Conservation (phyloP, 2,888 invertebrate species). For the Sinhomidia bicolor region DNA sequence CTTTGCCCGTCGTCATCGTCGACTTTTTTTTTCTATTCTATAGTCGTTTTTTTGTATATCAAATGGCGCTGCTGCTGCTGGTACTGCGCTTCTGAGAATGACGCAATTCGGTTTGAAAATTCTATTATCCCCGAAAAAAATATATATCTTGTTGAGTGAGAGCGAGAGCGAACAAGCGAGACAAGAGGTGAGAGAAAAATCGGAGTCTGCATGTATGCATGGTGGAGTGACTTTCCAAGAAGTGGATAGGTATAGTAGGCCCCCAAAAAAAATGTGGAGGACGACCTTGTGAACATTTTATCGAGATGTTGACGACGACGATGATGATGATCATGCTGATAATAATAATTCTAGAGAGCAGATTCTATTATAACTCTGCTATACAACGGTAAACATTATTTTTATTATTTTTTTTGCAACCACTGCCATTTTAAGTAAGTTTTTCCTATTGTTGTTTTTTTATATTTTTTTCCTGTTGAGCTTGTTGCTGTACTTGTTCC, state of each 20-base stretch:
- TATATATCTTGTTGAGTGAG: background rate
- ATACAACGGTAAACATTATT: too few species aligned
- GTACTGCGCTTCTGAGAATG: slow-evolving; percentile 4
- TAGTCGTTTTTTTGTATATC: too few species aligned
- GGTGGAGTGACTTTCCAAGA: slow-evolving; percentile 10
- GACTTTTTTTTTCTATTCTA: too few species aligned
- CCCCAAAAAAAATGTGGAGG: background rate
- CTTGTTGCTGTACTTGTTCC: too few species aligned
- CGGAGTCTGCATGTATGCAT: too few species aligned
- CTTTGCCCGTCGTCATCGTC: too few species aligned
- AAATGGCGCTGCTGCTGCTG: too few species aligned
- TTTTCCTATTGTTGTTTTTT: background rate
- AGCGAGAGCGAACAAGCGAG: background rate
- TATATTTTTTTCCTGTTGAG: slow-evolving; percentile 36
- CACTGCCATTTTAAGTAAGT: background rate
- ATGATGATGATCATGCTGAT: background rate
- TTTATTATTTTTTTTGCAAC: background rate
- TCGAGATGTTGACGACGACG: background rate
- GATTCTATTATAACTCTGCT: background rate
- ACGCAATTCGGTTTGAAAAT: slow-evolving; percentile 26
- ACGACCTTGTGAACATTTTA: slow-evolving; percentile 30
- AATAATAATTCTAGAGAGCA: too few species aligned
- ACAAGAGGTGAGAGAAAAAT: background rate
- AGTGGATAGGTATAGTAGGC: background rate
- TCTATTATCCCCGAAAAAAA: background rate